phyloP scores from a whole-genome alignment of 2,797 vertebrate species.

The Nyctalus aviator region DNA sequence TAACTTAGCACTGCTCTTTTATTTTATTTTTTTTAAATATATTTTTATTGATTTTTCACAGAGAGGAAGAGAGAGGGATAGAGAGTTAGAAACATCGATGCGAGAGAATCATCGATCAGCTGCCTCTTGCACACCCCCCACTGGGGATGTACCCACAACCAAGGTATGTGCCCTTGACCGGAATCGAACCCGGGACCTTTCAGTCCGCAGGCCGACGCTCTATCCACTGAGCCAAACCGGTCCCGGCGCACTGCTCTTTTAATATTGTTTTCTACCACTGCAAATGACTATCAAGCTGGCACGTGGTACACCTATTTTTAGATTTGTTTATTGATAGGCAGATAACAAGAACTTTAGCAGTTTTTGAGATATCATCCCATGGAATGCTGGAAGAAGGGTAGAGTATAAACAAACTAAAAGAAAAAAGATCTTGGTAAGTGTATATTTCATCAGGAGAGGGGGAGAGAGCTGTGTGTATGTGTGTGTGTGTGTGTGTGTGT shows the following conservation, averaged over 20 bases:
- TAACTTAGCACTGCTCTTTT: not conserved
- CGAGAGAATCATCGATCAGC: no score
- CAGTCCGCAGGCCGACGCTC: no score
- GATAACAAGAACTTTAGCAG: not conserved
- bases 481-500: not conserved
- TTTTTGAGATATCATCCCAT: not conserved
- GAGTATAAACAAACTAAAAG: not conserved
- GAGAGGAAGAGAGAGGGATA: no score
- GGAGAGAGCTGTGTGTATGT: not conserved
- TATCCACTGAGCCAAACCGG: no score
- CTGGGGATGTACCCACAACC: no score
- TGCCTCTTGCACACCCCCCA: no score
- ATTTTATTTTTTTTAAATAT: no score
- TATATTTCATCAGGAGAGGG: not conserved
- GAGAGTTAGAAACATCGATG: no score
- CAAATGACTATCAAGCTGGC: not conserved
- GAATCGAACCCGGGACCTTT: no score
- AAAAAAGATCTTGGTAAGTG: not conserved
- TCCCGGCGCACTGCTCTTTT: not conserved
- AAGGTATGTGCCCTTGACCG: no score
- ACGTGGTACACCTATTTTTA: not conserved
- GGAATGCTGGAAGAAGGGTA: not conserved
- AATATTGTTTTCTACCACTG: not conserved
- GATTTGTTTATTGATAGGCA: not conserved
- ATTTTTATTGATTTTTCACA: no score